Base-by-base conservation (phyloP, 2,797 vertebrate genomes). In the Xenopus petersii region DNA sequence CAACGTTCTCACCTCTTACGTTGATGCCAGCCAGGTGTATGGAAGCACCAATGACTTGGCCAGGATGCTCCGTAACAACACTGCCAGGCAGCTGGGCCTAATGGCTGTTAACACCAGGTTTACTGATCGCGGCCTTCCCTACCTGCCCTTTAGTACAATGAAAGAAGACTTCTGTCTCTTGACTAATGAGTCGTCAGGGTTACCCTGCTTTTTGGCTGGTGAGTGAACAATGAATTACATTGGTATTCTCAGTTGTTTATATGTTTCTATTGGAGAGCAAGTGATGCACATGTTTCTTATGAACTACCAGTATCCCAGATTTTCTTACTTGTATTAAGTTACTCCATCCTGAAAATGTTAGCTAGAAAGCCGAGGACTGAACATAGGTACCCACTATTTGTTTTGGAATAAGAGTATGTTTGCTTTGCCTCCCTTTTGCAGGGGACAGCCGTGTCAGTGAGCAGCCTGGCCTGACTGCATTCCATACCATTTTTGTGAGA, bases 181-280 rank as follows among this genome's bases (percentile, higher is more conserved):
- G 77, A 97, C 94, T 1, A 95, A 94, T 11, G 4, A 1, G 16
- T 89, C 26, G 0, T 58, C 87, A 63, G 89, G 88, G 4, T 91
- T 97, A 71, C 94, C 94, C 11, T 98, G 96, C 64, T 98, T 96
- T 75, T 79, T 89, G 51, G 92, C 92, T 76, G 96, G 96, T 97
- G 62, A 85, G 81, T 75, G 3, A 42, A 21, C 1, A 30, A 30
- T 30, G 26, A 42, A 42, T 42, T 42, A 5, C 8, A 1, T 42
- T 42, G 36, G 4, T 42, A 42, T 42, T 42, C 36, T 42, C 36
- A 42, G 5, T 42, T 42, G 3, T 9, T 42, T 42, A 42, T 4
- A 42, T 42, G 36, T 6, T 42, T 42, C 36, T 42, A 42, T 30
- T 30, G 26, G 26, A 30, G 26, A 30, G 26, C 26, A 30, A 30